Evolutionary conservation across 2,797 vertebrate species (phyloP).

Genomic region (Natrix natrix): DNA sequence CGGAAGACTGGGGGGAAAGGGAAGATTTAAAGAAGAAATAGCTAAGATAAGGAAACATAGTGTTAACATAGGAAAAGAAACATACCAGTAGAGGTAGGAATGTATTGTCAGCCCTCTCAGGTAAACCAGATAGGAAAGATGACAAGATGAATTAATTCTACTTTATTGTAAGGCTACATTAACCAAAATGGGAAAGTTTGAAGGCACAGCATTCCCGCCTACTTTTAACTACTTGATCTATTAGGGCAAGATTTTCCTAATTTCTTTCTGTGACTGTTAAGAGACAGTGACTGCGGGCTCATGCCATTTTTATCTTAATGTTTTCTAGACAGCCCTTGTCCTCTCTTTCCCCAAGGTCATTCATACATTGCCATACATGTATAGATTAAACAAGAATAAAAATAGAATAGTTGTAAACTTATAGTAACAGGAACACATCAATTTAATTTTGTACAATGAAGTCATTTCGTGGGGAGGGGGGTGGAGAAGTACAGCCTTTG

Average conservation of each 20-base stretch:
- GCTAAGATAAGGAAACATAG: neutral
- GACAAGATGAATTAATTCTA: neutral
- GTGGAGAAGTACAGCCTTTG: neutral
- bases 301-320: neutral
- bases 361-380: neutral
- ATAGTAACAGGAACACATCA: neutral
- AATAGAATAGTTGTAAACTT: neutral
- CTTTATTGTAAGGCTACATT: neutral
- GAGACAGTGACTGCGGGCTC: neutral
- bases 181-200: neutral
- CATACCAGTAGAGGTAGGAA: neutral
- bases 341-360: neutral
- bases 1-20: neutral
- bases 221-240: neutral
- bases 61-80: neutral
- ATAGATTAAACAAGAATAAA: neutral
- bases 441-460: neutral
- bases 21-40: neutral
- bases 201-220: neutral
- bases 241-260: neutral
- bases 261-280: neutral
- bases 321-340: neutral
- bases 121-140: neutral
- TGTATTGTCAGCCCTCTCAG: neutral
- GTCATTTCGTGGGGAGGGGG: neutral